These are phyloP conservation scores for Acanthosepion pharaonis DNA, from an alignment of 2,888 invertebrate genomes.

Conservation along the genomic window DNA sequence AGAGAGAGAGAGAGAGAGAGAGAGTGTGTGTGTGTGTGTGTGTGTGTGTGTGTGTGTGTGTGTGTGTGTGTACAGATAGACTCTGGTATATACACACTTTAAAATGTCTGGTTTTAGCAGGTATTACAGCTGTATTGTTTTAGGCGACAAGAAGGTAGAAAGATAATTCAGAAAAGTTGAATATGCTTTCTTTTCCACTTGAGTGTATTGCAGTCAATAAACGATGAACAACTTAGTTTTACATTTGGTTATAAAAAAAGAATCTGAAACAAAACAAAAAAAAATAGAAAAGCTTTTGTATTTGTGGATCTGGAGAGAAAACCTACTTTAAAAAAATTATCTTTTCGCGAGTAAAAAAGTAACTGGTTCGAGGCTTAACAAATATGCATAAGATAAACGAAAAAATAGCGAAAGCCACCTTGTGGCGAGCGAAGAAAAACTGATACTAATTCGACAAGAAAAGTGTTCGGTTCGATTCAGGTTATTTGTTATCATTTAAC, in stretches of 20 bases:
- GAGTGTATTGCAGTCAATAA: neutral
- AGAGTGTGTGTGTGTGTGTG: no score
- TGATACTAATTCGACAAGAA: neutral
- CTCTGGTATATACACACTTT: no score
- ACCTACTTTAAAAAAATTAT: neutral
- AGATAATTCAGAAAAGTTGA: neutral
- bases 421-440: neutral
- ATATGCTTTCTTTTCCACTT: neutral
- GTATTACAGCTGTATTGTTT: neutral
- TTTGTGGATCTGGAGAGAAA: neutral
- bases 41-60: no score
- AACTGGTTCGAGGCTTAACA: neutral
- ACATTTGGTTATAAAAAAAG: neutral
- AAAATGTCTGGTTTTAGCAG: no score
- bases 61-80: no score
- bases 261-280: neutral
- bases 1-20: no score
- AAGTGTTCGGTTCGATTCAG: neutral
- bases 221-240: neutral
- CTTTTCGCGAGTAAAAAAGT: neutral
- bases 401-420: neutral
- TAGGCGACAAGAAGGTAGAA: neutral
- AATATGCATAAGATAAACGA: neutral
- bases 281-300: neutral
- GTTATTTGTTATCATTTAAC: neutral